Evolutionary conservation across 2,113 vertebrate species (phyloP), one percentile per base, ranked within the genome.

Genomic region (Helogale parvula): DNA sequence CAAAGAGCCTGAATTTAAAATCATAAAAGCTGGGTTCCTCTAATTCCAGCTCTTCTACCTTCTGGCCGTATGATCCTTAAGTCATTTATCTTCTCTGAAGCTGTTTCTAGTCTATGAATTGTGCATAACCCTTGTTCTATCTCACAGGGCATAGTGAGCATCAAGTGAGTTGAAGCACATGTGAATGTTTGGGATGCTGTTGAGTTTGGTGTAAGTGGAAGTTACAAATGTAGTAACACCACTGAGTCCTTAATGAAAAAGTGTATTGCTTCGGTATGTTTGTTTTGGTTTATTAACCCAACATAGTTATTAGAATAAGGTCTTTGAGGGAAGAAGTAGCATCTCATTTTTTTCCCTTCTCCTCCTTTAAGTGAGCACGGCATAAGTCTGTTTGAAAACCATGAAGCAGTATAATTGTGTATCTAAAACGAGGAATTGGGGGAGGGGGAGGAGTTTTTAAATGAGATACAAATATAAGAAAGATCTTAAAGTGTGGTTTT

Each of bases 21-120:
- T 83, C 69, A 93, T 54, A 90, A 91, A 82, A 54, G 2, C 50
- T 74, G 7, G 23, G 13, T 92, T 96, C 87, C 92, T 96, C 87
- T 77, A 81, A 84, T 85, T 16, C 15, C 35, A 45, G 38, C 50
- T 85, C 10, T 96, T 96, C 29, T n/a, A 13, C 6, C 27, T 88
- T 29, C 31, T 33, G 76, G 41, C 9, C 50, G 9, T 84, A 33
- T 80, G 52, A 80, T 3, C 9, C 83, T 45, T 68, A 41, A 50
- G 41, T 71, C 38, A 21, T 29, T n/a, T 83, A 25, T 90, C 27
- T 50, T 31, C 47, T 60, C 35, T 66, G 35, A 33, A 83, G 4
- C 29, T 65, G 25, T 79, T 82, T 77, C 35, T n/a, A 8, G 23
- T 94, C 50, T 74, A 47, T 82, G 50, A 23, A 89, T 71, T 33